A percentile compares a stretch with the other conserved stretches of the same genome.
Conservation (phyloP, 2,888 invertebrate species). For the Drosophila neotestacea region DNA sequence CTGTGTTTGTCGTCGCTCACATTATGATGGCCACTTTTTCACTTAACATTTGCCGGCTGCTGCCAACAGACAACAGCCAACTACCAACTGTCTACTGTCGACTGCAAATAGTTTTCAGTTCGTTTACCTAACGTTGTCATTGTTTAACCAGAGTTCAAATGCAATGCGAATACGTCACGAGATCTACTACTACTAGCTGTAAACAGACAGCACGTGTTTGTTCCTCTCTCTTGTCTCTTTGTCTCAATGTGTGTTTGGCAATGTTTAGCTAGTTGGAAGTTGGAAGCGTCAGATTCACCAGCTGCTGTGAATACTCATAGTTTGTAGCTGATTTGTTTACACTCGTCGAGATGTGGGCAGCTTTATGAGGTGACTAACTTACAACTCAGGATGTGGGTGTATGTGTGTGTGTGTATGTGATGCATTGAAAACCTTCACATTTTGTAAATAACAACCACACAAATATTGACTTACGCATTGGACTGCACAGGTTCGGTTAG, state of each 20-base stretch:
- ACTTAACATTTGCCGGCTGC: constrained; percentile 57
- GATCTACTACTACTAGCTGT: constrained; percentile 43
- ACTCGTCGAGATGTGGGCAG: constrained; percentile 49
- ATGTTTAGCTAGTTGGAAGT: constrained; percentile 28
- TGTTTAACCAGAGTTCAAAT: constrained; percentile 68
- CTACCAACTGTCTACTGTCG: constrained; percentile 17
- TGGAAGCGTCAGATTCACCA: constrained; percentile 27
- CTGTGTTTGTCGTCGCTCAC: constrained; percentile 35
- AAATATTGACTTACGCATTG: constrained; percentile 11
- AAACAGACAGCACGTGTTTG: constrained; percentile 53
- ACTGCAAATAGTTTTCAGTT: constrained; percentile 75
- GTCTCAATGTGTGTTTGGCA: constrained; percentile 19
- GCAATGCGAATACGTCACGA: constrained; percentile 73
- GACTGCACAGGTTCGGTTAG: constrained; percentile 32
- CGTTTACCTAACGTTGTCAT: constrained; percentile 70
- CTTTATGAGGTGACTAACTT: constrained; percentile 35
- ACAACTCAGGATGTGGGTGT: constrained; percentile 16
- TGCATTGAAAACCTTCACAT: constrained; percentile 50
- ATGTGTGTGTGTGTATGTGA: constrained; percentile 18
- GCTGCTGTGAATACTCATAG: constrained; percentile 32
- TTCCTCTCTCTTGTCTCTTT: constrained; percentile 16
- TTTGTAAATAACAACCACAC: constrained; percentile 52
- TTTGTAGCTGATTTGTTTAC: constrained; percentile 64
- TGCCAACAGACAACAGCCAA: constrained; percentile 17
- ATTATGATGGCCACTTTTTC: constrained; percentile 63